Evolutionary conservation across 35 echinoderm and acorn worm genomes (phyloP), one percentile per base, ranked within the genome.

Genomic region (Lytechinus pictus): DNA sequence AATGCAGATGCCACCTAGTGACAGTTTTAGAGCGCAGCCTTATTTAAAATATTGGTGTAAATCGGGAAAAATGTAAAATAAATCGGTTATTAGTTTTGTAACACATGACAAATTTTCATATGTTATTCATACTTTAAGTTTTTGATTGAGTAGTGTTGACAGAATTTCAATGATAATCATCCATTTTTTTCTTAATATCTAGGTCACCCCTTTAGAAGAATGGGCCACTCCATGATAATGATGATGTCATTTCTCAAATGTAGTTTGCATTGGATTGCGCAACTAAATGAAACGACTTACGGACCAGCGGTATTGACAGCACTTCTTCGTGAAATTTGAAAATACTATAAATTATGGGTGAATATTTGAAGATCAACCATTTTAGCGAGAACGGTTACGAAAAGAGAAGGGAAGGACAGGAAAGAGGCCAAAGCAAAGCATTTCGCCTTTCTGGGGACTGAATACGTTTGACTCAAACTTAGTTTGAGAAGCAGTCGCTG

Each of bases 301-400:
- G 2, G 33, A 44, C 33, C 33, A 44, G 33, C 33, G 0, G 33
- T 44, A 44, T n/a, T n/a, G 33, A 2, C 33, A 44, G 33, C 33
- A 44, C 33, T 44, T 44, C 33, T 44, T 44, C 33, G 33, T 7
- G 66, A 79, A 79, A 13, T 14, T 6, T 24, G 21, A 79, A 79
- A 79, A 79, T 79, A 79, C 66, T 79, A 79, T 79, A 79, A 79
- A 79, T 79, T 24, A 79, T 79, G 66, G 66, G n/a, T 79, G 66
- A 24, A 79, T 24, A 79, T 24, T 6, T 4, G n/a, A 24, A 79
- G 6, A 79, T 79, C 66, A 79, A n/a, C 5, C 66, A 79, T 24
- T 79, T 79, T n/a, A 24, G 6, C 6, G 16, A 24, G n/a, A 16
- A 79, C 19, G 19, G 14, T 4, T 21, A 13, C 14, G 11, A 3